A percentile compares a stretch with the other conserved stretches of the same genome.
Evolutionary conservation across 2,113 vertebrate species (phyloP).

Genomic region (Eubucco bourcierii): DNA sequence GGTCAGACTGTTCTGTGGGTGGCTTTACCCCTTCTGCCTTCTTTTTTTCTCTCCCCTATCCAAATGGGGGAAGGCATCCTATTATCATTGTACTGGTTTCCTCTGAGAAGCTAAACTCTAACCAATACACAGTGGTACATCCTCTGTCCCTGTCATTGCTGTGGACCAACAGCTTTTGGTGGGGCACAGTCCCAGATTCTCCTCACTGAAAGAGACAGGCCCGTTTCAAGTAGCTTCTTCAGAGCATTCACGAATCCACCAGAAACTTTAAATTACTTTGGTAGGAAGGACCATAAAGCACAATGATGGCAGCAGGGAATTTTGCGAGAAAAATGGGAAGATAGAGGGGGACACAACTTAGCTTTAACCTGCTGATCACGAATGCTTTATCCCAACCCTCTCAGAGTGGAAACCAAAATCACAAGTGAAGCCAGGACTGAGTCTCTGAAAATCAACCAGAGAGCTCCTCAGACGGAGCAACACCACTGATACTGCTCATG

Average conservation of each 20-base stretch:
- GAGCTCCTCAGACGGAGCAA: not conserved
- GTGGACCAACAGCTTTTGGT: accelerated
- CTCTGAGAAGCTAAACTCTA: too few relatives aligned
- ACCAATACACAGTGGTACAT: too few relatives aligned
- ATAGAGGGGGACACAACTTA: not conserved
- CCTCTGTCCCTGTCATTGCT: not conserved
- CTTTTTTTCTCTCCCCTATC: too few relatives aligned
- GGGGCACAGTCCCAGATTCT: not conserved
- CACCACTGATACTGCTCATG: not conserved
- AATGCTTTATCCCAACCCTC: not conserved
- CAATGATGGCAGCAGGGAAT: accelerated
- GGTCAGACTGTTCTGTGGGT: too few relatives aligned
- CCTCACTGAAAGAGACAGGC: not conserved
- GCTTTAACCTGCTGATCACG: not conserved
- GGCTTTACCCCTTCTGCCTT: too few relatives aligned
- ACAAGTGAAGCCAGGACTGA: not conserved
- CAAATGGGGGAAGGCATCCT: too few relatives aligned
- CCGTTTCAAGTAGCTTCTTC: not conserved
- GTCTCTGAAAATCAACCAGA: not conserved
- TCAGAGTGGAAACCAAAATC: not conserved
- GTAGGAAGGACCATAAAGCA: not conserved
- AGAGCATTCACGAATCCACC: not conserved
- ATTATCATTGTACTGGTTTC: too few relatives aligned
- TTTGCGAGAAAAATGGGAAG: not conserved
- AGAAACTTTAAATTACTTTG: not conserved